Evolutionary conservation across 1,140 invertebrate species (phyloP).

Genomic region (Callitettix versicolor): DNA sequence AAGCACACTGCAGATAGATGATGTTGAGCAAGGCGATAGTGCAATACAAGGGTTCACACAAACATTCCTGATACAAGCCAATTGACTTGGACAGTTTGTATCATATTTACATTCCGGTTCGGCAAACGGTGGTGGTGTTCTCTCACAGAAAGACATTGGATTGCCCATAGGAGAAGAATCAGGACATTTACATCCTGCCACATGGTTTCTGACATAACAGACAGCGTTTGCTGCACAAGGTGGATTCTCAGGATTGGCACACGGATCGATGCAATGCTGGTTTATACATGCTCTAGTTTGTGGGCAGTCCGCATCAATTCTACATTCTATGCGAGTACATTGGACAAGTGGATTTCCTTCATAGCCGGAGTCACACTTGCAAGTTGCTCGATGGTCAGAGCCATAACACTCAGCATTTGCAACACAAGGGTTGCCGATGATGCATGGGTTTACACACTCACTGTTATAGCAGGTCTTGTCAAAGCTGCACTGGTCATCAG

Average conservation of each 20-base stretch:
- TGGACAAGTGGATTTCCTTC: slow-evolving; percentile 64
- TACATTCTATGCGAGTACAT: slow-evolving; percentile 61
- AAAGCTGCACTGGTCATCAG: slow-evolving; percentile 64
- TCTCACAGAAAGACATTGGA: slow-evolving; percentile 63
- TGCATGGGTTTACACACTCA: slow-evolving; percentile 67
- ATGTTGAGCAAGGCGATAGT: slow-evolving; percentile 58
- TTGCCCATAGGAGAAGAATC: slow-evolving; percentile 61
- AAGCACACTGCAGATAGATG: slow-evolving; percentile 60
- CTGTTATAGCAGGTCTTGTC: slow-evolving; percentile 71
- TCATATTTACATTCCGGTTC: slow-evolving; percentile 67
- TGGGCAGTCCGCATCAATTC: slow-evolving; percentile 61
- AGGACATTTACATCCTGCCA: slow-evolving; percentile 63
- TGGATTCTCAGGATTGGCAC: slow-evolving; percentile 43
- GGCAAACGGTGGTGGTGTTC: slow-evolving; percentile 32
- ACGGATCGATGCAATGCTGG: slow-evolving; percentile 64
- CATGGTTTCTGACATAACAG: slow-evolving; percentile 66
- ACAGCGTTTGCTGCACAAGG: slow-evolving; percentile 70
- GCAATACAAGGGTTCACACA: slow-evolving; percentile 68
- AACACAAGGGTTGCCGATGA: slow-evolving; percentile 65
- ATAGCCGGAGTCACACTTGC: slow-evolving; percentile 58
- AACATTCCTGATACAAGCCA: slow-evolving; percentile 67
- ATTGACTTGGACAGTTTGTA: slow-evolving; percentile 62
- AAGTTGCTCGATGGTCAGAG: slow-evolving; percentile 59
- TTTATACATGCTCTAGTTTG: slow-evolving; percentile 54
- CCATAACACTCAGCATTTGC: slow-evolving; percentile 73